These are phyloP conservation scores for Horisme vitalbata DNA, from an alignment of 2,888 invertebrate genomes.

Conservation along the genomic window DNA sequence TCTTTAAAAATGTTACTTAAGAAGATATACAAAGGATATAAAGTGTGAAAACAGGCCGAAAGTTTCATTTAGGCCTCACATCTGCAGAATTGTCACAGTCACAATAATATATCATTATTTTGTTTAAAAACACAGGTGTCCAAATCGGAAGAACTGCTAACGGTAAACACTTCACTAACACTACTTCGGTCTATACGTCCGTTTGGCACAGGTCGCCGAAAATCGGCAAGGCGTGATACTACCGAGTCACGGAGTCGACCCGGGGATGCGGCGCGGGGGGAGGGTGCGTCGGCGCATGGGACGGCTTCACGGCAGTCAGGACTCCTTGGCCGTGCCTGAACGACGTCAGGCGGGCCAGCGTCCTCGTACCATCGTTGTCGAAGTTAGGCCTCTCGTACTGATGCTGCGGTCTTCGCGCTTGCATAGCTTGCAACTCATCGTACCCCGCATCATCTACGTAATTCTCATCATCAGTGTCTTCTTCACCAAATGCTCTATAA, in stretches of 20 bases:
- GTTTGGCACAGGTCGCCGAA: constrained; percentile 82
- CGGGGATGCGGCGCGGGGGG: constrained; percentile 72
- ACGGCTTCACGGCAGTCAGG: constrained; percentile 50
- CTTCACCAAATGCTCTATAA: constrained; percentile 72
- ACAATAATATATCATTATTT: neutral
- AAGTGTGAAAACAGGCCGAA: constrained; percentile 26
- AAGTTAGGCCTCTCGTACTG: constrained; percentile 78
- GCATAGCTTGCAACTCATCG: constrained; percentile 74
- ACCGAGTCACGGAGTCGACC: constrained; percentile 75
- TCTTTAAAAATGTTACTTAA: constrained; percentile 48
- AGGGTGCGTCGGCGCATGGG: constrained; percentile 60
- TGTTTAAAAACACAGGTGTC: constrained; percentile 10
- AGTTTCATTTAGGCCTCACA: constrained; percentile 24
- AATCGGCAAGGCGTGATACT: constrained; percentile 79
- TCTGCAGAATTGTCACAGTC: constrained; percentile 15
- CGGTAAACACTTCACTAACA: constrained; percentile 48
- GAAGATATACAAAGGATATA: constrained; percentile 21
- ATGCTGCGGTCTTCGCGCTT: constrained; percentile 66
- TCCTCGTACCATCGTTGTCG: constrained; percentile 65
- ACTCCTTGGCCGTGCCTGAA: constrained; percentile 66
- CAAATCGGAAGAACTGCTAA: constrained; percentile 64
- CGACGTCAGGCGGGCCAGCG: constrained; percentile 69
- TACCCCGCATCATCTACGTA: constrained; percentile 70
- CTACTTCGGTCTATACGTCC: constrained; percentile 69
- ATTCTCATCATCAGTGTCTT: constrained; percentile 74